These are phyloP conservation scores for Cephus cinctus DNA, from an alignment of 1,140 invertebrate species.

Conservation along the genomic window DNA sequence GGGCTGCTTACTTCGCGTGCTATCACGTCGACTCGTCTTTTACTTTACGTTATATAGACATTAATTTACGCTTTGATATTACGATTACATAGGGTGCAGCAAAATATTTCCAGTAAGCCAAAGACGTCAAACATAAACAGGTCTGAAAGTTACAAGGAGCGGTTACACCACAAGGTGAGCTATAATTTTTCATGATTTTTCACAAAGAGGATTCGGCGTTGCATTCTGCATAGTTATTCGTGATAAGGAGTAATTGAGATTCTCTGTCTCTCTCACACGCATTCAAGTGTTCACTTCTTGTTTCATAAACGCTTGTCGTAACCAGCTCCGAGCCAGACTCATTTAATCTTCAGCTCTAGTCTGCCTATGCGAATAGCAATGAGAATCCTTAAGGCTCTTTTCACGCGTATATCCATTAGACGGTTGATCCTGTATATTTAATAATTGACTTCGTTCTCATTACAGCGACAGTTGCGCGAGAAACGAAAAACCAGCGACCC, in stretches of 20 bases:
- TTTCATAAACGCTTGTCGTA: too few relatives aligned
- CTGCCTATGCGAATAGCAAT: too few relatives aligned
- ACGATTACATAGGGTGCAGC: slow-evolving; percentile 47
- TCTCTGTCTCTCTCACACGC: too few relatives aligned
- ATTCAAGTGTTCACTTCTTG: too few relatives aligned
- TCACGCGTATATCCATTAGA: too few relatives aligned
- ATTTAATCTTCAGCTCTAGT: too few relatives aligned
- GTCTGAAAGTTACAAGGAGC: slow-evolving; percentile 65
- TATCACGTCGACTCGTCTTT: too few relatives aligned
- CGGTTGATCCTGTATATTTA: background rate
- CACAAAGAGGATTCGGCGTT: background rate
- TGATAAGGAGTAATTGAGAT: too few relatives aligned
- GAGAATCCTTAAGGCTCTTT: too few relatives aligned
- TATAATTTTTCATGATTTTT: background rate
- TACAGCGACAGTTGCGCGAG: slow-evolving; percentile 67
- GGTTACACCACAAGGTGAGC: slow-evolving; percentile 60
- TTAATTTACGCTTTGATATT: slow-evolving; percentile 31
- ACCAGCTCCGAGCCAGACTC: too few relatives aligned
- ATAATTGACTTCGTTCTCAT: slow-evolving; percentile 32
- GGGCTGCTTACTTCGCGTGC: slow-evolving; percentile 7
- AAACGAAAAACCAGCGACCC: slow-evolving; percentile 73
- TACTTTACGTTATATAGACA: too few relatives aligned
- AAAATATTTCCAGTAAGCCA: slow-evolving; percentile 57
- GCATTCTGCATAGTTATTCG: background rate
- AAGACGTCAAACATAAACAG: slow-evolving; percentile 61